phyloP scores from a whole-genome alignment of 2,797 vertebrate species.

The Sebastes cheni region DNA sequence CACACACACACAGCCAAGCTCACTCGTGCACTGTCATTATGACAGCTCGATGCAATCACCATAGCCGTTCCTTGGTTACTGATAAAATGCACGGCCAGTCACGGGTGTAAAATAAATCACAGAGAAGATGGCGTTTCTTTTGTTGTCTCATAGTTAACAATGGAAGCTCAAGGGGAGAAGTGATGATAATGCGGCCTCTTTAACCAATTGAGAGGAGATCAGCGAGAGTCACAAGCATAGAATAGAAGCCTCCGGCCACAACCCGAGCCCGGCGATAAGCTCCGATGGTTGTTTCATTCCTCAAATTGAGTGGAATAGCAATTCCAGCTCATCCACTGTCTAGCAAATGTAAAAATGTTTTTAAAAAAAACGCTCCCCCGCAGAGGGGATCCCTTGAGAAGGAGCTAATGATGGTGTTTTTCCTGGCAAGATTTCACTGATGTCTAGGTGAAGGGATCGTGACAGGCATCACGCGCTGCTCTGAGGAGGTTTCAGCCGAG shows the following conservation, averaged over 20 bases:
- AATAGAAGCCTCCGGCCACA: constrained; percentile 26
- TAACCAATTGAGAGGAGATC: constrained; percentile 49
- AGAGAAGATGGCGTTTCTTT: constrained; percentile 35
- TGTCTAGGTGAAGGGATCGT: constrained; percentile 48
- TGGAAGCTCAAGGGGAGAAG: not conserved
- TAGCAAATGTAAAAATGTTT: constrained; percentile 30
- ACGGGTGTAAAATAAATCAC: constrained; percentile 38
- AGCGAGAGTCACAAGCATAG: constrained; percentile 12
- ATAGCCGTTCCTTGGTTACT: constrained; percentile 12
- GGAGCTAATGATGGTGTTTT: constrained; percentile 54
- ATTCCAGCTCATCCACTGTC: constrained; percentile 24
- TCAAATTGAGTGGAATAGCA: constrained; percentile 53
- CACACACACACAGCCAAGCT: constrained; percentile 16
- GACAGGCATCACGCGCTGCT: constrained; percentile 29
- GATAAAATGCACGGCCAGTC: constrained; percentile 48
- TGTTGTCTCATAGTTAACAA: constrained; percentile 15
- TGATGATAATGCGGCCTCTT: constrained; percentile 21
- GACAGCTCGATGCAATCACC: constrained; percentile 36
- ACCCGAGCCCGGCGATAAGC: constrained; percentile 21
- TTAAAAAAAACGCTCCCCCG: not conserved
- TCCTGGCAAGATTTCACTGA: constrained; percentile 48
- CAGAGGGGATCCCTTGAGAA: constrained; percentile 30
- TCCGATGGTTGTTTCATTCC: constrained; percentile 31
- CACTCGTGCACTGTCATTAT: constrained; percentile 38
- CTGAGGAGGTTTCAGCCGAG: constrained; percentile 40